Evolutionary conservation across 2,797 vertebrate genomes (phyloP), one percentile per base, ranked within the genome.

Genomic region (Aratinga solstitialis): DNA sequence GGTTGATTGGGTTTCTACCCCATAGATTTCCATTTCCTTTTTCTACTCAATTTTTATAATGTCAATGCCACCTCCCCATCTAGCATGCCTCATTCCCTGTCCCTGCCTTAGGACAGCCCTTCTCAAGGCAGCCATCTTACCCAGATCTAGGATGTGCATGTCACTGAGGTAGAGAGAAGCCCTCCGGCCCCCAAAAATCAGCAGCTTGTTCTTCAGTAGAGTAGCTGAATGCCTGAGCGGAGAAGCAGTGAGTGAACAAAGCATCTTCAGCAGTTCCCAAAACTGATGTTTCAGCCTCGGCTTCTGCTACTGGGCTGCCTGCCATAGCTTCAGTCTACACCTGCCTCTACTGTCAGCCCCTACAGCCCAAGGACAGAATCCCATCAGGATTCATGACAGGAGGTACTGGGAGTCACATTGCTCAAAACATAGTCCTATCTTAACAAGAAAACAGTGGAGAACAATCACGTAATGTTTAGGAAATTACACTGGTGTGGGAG

Each of bases 101-200:
- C 38, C 67, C 51, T 71, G 38, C 24, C 45, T 93, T 54, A 56
- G 50, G 89, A 87, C 0, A 4, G 23, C 79, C 14, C 14, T 93
- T 69, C 54, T 72, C 53, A 54, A 81, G 32, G 43, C 59, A 88
- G 48, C 48, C 47, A 58, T 17, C 38, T 98, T 98, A 99, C 99
- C 98, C 54, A 99, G 97, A 97, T 99, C 98, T 72, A 99, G 93
- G 93, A 99, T 89, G 54, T 99, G 97, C 79, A 99, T 97, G 89
- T 99, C 99, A 71, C 98, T 99, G 27, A 99, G 97, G 93, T 98
- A 99, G 42, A 98, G 85, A 24, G 98, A 98, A 14, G 98, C 98
- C 68, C 97, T 98, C 50, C 76, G 88, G 10, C 99, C 99, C 21
- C 98, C 99, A 92, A 99, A 99, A 97, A 99, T 98, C 23, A 99